Evolutionary conservation across 2,113 vertebrate genomes (phyloP).

Genomic region (Ranitomeya variabilis): DNA sequence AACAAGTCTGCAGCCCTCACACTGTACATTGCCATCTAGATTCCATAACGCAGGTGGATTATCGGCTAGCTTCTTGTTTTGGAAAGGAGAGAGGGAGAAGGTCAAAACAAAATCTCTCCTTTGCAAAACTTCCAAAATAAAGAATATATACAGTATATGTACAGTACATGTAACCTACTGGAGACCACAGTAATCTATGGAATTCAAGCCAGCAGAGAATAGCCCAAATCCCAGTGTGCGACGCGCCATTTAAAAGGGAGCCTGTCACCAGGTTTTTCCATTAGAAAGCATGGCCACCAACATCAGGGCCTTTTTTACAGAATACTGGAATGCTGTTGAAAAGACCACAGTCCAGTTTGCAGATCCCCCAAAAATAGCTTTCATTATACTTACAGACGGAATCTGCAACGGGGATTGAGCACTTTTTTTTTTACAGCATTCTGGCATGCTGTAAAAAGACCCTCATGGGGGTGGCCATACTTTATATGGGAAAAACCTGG

Average conservation of each 20-base stretch:
- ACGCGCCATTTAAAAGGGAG: not conserved
- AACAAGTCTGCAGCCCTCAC: not conserved
- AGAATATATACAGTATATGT: not conserved
- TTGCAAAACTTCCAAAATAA: slow-evolving; percentile 16
- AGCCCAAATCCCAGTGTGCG: not conserved
- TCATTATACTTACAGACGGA: no score
- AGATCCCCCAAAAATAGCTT: no score
- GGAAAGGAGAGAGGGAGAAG: slow-evolving; percentile 54
- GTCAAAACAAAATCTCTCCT: slow-evolving; percentile 52
- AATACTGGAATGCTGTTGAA: no score
- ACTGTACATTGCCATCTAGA: not conserved
- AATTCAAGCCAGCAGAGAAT: not conserved
- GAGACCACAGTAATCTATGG: not conserved
- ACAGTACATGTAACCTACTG: not conserved
- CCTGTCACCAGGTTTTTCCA: no score
- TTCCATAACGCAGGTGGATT: slow-evolving; percentile 45
- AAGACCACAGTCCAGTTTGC: no score
- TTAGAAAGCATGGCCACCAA: no score
- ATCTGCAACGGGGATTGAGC: no score
- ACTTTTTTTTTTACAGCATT: no score
- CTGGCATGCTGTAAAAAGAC: no score
- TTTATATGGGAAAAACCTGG: no score
- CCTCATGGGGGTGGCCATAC: no score
- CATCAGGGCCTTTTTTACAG: no score
- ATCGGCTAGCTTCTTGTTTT: slow-evolving; percentile 55